A percentile compares a stretch with the other conserved stretches of the same genome.
Evolutionary conservation across 2,797 vertebrate species (phyloP).

Genomic region (Artibeus jamaicensis): DNA sequence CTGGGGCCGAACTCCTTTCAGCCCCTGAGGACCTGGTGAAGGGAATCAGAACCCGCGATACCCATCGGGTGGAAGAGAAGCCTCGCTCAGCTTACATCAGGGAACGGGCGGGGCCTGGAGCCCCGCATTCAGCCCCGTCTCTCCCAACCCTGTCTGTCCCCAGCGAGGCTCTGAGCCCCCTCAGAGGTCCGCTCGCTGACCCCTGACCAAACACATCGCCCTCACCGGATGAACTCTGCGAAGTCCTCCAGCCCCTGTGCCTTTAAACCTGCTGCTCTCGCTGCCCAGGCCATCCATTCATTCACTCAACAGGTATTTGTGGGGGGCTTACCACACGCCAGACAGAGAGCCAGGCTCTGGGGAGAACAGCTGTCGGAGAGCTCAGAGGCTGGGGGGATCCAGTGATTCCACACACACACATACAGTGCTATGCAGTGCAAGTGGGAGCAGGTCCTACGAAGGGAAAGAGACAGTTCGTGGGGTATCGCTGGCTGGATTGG

Average conservation of each 20-base stretch:
- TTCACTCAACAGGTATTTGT: not conserved
- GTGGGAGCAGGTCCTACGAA: not conserved
- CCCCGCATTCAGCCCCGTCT: not conserved
- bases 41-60: not conserved
- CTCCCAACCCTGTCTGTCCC: not conserved
- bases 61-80: not conserved
- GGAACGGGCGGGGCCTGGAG: not conserved
- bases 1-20: not conserved
- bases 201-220: not conserved
- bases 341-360: not conserved
- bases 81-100: not conserved
- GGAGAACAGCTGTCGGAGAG: not conserved
- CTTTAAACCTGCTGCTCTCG: not conserved
- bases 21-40: not conserved
- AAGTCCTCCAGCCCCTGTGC: not conserved
- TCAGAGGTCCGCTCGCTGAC: not conserved
- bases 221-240: rapidly evolving
- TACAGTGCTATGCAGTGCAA: no score
- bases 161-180: not conserved
- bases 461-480: not conserved
- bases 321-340: not conserved
- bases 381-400: not conserved
- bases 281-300: not conserved
- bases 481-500: not conserved
- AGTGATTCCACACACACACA: no score